phyloP scores from a whole-genome alignment of 2,888 invertebrate species.

The Beris chalybata region DNA sequence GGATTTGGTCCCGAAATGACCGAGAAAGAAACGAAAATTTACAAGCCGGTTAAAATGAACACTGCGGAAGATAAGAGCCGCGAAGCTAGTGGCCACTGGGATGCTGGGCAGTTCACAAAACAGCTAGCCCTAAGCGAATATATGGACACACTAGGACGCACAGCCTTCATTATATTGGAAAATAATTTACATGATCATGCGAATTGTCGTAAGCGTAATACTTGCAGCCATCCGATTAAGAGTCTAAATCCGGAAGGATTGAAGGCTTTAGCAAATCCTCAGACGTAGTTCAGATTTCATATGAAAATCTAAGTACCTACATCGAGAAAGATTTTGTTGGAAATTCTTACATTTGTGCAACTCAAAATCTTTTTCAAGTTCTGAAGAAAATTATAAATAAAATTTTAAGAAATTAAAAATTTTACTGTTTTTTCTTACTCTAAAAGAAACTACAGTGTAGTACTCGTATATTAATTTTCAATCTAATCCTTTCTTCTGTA shows the following conservation, averaged over 20 bases:
- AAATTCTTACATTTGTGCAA: too few species aligned
- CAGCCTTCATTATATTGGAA: constrained; percentile 49
- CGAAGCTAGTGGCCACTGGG: constrained; percentile 47
- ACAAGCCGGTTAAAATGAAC: constrained; percentile 8
- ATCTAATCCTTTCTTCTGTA: too few species aligned
- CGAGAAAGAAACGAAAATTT: constrained; percentile 11
- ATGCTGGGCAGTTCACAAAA: constrained; percentile 41
- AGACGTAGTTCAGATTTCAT: too few species aligned
- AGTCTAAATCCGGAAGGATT: constrained; percentile 10
- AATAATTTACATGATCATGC: constrained; percentile 52
- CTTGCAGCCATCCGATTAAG: constrained; percentile 19
- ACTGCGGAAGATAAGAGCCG: neutral
- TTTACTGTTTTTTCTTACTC: too few species aligned
- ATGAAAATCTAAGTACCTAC: too few species aligned
- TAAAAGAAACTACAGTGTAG: too few species aligned
- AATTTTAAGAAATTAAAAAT: too few species aligned
- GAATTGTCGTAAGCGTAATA: constrained; percentile 45
- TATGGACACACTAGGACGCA: constrained; percentile 53
- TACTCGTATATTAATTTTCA: too few species aligned
- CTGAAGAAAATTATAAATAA: too few species aligned
- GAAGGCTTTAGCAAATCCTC: neutral
- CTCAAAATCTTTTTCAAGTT: too few species aligned
- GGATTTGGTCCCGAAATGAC: neutral
- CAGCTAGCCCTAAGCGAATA: constrained; percentile 50
- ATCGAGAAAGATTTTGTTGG: too few species aligned